These are phyloP conservation scores for Belgica antarctica DNA, from an alignment of 2,888 invertebrate species.

Conservation along the genomic window DNA sequence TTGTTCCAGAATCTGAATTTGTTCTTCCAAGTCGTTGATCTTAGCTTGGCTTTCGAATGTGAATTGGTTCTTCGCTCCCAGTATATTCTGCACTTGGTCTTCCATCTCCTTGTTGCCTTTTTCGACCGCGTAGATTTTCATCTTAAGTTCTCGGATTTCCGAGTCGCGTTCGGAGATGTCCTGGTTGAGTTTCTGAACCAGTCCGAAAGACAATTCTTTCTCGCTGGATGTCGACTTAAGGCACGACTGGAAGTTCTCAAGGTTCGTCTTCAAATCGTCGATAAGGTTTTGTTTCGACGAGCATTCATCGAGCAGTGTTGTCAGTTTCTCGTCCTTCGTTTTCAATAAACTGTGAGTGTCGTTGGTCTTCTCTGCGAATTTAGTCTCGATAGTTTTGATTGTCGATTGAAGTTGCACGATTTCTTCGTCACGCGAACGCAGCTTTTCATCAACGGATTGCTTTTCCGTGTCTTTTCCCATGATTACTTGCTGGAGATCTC, in stretches of 20 bases:
- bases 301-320: neutral
- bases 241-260: conserved; percentile 33
- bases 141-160: neutral
- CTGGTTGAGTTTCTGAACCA: conserved; percentile 17
- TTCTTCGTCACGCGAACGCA: conserved; percentile 2
- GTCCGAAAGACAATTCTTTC: neutral
- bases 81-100: conserved; percentile 56
- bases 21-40: conserved; percentile 24
- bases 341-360: neutral
- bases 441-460: neutral
- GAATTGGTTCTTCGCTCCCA: conserved; percentile 47
- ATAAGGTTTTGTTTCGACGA: neutral
- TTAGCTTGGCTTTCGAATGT: neutral
- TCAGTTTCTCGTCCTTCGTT: conserved; percentile 19
- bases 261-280: conserved; percentile 23
- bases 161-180: conserved; percentile 1
- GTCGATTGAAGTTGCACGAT: neutral
- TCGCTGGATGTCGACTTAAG: conserved; percentile 16
- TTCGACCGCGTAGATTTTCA: neutral
- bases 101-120: conserved; percentile 49
- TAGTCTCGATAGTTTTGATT: conserved; percentile 53
- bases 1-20: conserved; percentile 26
- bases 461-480: conserved; percentile 20
- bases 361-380: conserved; percentile 52
- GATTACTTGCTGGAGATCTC: conserved; percentile 19